These are phyloP conservation scores for Hemichromis elongatus DNA, from an alignment of 2,113 vertebrate species.

Conservation along the genomic window DNA sequence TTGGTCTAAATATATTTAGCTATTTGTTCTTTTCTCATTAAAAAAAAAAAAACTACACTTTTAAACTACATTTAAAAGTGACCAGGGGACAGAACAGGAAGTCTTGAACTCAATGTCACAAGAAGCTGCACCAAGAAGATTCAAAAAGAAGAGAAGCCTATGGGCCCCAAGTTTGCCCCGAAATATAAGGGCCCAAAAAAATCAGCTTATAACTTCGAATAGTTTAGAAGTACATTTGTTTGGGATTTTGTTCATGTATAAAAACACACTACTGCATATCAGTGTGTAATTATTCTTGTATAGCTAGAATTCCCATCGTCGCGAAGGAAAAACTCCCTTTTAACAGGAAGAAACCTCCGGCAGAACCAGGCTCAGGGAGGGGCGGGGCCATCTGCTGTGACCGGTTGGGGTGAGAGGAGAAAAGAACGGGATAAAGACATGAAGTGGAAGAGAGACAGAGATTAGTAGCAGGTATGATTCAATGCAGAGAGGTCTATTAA, in stretches of 20 bases:
- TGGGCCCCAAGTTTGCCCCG: background rate
- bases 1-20: background rate
- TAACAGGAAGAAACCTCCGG: no score
- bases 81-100: background rate
- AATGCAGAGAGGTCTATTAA: no score
- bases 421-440: no score
- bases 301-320: no score
- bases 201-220: background rate
- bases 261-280: background rate
- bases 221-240: background rate
- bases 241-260: background rate
- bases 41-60: background rate
- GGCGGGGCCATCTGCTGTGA: no score
- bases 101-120: background rate
- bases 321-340: no score
- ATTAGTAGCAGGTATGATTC: no score
- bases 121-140: background rate
- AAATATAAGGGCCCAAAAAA: background rate
- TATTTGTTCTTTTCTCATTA: accelerated
- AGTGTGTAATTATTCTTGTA: background rate
- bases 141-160: background rate
- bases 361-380: no score
- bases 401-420: no score
- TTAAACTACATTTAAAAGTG: background rate
- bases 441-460: no score